Evolutionary conservation across 2,888 invertebrate species (phyloP).

Genomic region (Synanthedon andrenaeformis): DNA sequence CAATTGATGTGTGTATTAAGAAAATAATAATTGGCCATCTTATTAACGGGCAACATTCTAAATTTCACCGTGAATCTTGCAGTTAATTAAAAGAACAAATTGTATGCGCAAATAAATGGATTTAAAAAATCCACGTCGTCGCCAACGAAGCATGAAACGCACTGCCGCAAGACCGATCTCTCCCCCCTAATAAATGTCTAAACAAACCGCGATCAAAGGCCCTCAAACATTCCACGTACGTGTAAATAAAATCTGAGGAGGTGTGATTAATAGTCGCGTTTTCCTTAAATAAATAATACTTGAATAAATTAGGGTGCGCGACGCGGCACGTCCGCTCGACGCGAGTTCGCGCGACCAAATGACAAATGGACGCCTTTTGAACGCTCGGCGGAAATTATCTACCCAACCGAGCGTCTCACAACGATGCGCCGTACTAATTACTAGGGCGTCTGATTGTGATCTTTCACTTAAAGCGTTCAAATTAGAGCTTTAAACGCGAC

Average conservation of each 20-base stretch:
- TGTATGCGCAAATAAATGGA: background rate
- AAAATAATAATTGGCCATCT: background rate
- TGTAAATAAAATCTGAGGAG: slow-evolving; percentile 65
- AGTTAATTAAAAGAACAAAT: background rate
- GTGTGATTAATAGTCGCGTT: slow-evolving; percentile 67
- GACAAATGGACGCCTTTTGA: slow-evolving; percentile 69
- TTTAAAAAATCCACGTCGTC: background rate
- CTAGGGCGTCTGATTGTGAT: slow-evolving; percentile 66
- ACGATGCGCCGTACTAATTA: slow-evolving; percentile 63
- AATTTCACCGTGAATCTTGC: background rate
- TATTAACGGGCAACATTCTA: background rate
- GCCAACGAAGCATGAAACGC: slow-evolving; percentile 13
- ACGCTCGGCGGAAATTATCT: slow-evolving; percentile 67
- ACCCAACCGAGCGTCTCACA: slow-evolving; percentile 62
- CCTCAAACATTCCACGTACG: slow-evolving; percentile 40
- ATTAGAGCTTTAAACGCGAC: slow-evolving; percentile 23
- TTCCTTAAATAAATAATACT: slow-evolving; percentile 70
- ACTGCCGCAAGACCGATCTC: slow-evolving; percentile 21
- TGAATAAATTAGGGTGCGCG: slow-evolving; percentile 64
- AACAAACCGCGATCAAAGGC: slow-evolving; percentile 54
- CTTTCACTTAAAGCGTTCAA: slow-evolving; percentile 24
- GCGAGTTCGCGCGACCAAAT: slow-evolving; percentile 59
- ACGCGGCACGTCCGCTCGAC: slow-evolving; percentile 52
- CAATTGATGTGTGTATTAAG: background rate
- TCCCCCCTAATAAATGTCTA: slow-evolving; percentile 42